Evolutionary conservation across 2,797 vertebrate species (phyloP), one percentile per base, ranked within the genome.

Genomic region (Phylloscopus collybita): DNA sequence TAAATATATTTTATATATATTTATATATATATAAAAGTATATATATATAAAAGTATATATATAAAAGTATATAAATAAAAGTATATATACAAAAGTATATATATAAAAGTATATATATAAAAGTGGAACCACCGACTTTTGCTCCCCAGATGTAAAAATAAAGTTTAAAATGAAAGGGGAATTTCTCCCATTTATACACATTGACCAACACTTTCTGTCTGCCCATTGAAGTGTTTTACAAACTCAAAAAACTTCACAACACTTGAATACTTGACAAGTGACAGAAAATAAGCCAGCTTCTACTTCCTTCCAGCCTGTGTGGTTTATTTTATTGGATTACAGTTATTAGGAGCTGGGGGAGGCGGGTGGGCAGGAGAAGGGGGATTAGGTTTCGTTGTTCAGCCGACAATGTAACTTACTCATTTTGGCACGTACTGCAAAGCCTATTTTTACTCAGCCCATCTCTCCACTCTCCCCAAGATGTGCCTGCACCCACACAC

Each of bases 401-500:
- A 75, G 61, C 45, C 53, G 13, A 92, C 86, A 76, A 74, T 84
- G 25, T 82, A 84, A 80, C 74, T 93, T 76, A 93, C 89, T 94
- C 93, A 92, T 87, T 82, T 69, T 90, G 92, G 93, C 78, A 75
- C 9, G 1, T 15, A 79, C 44, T 4, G 16, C 71, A 29, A 9
- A 8, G 66, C 76, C 88, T 97, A 92, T 92, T 96, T 97, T 97
- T 95, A 91, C 87, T 7, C 64, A 90, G 83, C 79, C 87, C 88
- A 69, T 92, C 8, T 26, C 44, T 94, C n/a, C 3, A 1, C 88
- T 86, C 81, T 89, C 80, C 90, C 90, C 74, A 10, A 89, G 82
- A 92, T 94, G 72, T 88, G 90, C 90, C 57, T 90, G 88, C 95
- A 94, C 96, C 96, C 88, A 92, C 96, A 81, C 70, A 89, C 81